Percentiles rank a stretch among this genome's conserved stretches.
These are phyloP conservation scores for Eilema caniola DNA, from an alignment of 2,888 invertebrate genomes.

Conservation along the genomic window DNA sequence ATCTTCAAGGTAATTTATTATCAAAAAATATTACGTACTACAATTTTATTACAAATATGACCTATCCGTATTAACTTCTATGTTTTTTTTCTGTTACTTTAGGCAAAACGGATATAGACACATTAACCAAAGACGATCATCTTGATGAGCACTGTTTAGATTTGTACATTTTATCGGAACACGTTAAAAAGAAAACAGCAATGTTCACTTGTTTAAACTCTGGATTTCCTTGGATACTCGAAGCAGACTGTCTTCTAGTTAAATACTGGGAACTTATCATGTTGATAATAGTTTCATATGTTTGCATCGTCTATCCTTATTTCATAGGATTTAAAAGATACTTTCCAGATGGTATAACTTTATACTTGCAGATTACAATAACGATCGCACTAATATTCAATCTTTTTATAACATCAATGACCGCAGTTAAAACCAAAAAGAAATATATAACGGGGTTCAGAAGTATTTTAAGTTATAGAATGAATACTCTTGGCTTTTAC, in stretches of 20 bases:
- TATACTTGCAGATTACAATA: slow-evolving; percentile 73
- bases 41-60: neutral
- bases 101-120: slow-evolving; percentile 71
- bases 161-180: slow-evolving; percentile 80
- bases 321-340: slow-evolving; percentile 75
- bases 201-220: slow-evolving; percentile 74
- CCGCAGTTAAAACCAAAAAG: slow-evolving; percentile 82
- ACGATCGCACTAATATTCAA: slow-evolving; percentile 77
- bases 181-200: slow-evolving; percentile 73
- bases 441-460: slow-evolving; percentile 69
- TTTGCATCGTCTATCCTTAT: slow-evolving; percentile 82
- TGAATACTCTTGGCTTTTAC: slow-evolving; percentile 83
- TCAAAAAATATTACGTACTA: neutral
- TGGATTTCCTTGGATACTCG: slow-evolving; percentile 82
- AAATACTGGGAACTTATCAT: slow-evolving; percentile 83
- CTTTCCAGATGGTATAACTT: slow-evolving; percentile 74
- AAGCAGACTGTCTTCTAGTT: slow-evolving; percentile 76
- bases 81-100: slow-evolving; percentile 27
- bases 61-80: neutral
- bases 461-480: slow-evolving; percentile 73
- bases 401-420: slow-evolving; percentile 74
- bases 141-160: slow-evolving; percentile 78
- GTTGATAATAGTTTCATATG: slow-evolving; percentile 72
- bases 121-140: slow-evolving; percentile 66
- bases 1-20: slow-evolving; percentile 69